Evolutionary conservation across 2,113 vertebrate species (phyloP), one percentile per base, ranked within the genome.

Genomic region (Ptyas mucosa): DNA sequence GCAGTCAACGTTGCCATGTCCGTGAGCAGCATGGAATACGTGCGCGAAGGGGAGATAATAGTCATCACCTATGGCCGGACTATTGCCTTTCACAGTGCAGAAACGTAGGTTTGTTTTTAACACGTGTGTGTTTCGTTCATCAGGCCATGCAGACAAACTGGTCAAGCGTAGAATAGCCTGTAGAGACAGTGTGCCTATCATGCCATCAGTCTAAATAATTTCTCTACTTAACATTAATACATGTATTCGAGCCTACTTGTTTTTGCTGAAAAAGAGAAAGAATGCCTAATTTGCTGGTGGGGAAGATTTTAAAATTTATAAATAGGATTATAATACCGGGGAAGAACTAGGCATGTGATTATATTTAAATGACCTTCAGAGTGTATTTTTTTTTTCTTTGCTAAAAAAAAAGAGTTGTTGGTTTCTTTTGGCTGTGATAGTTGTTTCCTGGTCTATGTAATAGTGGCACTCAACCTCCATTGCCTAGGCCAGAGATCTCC

Each of bases 271-370:
- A 55, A 57, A 57, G 15, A 11, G 14, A 20, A 15, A 21, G 12
- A 55, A 15, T 99, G 98, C 96, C 97, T 99, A 96, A 99, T 99
- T 52, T 94, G 99, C 99, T 0, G 99, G 99, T 81, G 99, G 99
- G 92, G 99, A 99, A 85, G 99, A 99, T 97, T 99, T 99, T 98
- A 99, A 99, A 96, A 98, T 99, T 94, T 99, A 99, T 97, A 99
- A 99, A 95, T 99, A 98, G 95, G 99, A 99, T 98, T 99, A 99
- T 97, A 98, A 98, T 96, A 99, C 98, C 85, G 98, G 98, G 95
- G 99, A 99, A 96, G 99, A 99, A 96, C 97, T 99, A 92, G 99
- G 99, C 99, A 96, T 96, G 98, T 90, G 86, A 69, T 69, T 61
- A n/a, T 55, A 88, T 90, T 58, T 1, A 2, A 91, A 5, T 81